A percentile compares a stretch with the other conserved stretches of the same genome.
Evolutionary conservation across 2,888 invertebrate species (phyloP).

Genomic region (Desoria tigrina): DNA sequence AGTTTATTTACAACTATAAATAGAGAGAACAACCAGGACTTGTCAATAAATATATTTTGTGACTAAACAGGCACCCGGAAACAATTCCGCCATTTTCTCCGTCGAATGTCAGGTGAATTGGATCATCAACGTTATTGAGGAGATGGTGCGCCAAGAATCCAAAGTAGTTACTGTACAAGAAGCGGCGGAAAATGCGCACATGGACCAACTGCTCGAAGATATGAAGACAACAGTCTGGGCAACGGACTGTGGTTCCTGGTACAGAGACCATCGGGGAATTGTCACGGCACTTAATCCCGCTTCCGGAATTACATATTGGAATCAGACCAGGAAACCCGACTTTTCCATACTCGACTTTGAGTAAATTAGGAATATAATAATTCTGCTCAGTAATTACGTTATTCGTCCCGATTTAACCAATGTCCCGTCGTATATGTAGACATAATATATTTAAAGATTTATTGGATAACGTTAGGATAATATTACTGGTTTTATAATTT

Average conservation of each 20-base stretch:
- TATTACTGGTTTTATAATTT: too few species aligned
- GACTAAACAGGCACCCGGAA: constrained; percentile 6
- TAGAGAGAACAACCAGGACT: too few species aligned
- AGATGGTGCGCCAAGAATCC: neutral
- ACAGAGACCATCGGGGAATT: constrained; percentile 23
- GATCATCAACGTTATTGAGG: neutral
- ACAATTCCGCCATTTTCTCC: constrained; percentile 11
- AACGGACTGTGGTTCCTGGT: constrained; percentile 20
- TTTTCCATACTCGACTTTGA: constrained; percentile 26
- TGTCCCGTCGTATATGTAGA: too few species aligned
- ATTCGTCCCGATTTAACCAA: too few species aligned
- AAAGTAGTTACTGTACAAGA: neutral
- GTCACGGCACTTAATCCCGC: constrained; percentile 42
- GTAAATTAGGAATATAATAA: too few species aligned
- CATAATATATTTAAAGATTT: too few species aligned
- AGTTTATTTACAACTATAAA: too few species aligned
- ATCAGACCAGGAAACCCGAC: constrained; percentile 23
- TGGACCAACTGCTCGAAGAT: neutral
- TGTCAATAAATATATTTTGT: neutral
- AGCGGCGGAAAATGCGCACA: neutral
- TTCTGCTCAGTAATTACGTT: too few species aligned
- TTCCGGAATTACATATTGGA: constrained; percentile 31
- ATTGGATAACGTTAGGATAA: too few species aligned
- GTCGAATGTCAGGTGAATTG: constrained; percentile 27
- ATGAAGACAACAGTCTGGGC: constrained; percentile 15